A percentile compares a stretch with the other conserved stretches of the same genome.
These are phyloP conservation scores for Atherinosoma microstoma DNA, from an alignment of 2,797 vertebrate species.

Conservation along the genomic window DNA sequence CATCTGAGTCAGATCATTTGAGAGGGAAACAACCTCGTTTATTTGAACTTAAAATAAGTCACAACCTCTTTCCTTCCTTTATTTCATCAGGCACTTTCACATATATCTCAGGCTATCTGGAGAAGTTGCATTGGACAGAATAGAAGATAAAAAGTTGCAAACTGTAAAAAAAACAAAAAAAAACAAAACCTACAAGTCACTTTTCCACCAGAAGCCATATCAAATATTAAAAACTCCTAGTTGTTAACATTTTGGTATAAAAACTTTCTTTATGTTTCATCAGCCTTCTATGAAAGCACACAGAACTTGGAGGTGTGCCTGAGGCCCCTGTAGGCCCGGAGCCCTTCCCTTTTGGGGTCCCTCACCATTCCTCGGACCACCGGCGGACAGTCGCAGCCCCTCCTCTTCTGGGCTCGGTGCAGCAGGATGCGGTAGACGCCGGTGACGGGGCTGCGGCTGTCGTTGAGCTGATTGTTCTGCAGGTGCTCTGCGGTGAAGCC, in stretches of 20 bases:
- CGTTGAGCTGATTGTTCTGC: conserved; percentile 82
- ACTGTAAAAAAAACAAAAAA: neutral
- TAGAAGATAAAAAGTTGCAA: neutral
- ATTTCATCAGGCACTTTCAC: too few species aligned
- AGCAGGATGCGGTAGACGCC: conserved; percentile 91
- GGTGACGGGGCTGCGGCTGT: conserved; percentile 85
- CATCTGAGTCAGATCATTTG: too few species aligned
- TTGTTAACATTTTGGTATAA: neutral
- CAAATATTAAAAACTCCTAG: neutral
- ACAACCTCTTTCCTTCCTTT: too few species aligned
- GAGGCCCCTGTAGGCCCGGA: conserved; percentile 84
- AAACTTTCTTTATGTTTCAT: neutral
- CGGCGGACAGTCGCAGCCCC: conserved; percentile 84
- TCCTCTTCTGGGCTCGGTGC: conserved; percentile 87
- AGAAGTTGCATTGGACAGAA: neutral
- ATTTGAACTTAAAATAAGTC: too few species aligned
- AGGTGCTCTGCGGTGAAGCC: conserved; percentile 89
- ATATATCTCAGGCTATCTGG: neutral
- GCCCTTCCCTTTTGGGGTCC: conserved; percentile 84
- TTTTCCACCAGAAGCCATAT: neutral
- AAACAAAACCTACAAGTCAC: neutral
- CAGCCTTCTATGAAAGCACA: conserved; percentile 68
- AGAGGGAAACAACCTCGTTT: too few species aligned
- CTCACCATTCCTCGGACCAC: conserved; percentile 85
- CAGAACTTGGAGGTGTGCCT: conserved; percentile 93